Conservation (phyloP, 35 echinoderm and acorn worm genomes). For the Diadema setosum region DNA sequence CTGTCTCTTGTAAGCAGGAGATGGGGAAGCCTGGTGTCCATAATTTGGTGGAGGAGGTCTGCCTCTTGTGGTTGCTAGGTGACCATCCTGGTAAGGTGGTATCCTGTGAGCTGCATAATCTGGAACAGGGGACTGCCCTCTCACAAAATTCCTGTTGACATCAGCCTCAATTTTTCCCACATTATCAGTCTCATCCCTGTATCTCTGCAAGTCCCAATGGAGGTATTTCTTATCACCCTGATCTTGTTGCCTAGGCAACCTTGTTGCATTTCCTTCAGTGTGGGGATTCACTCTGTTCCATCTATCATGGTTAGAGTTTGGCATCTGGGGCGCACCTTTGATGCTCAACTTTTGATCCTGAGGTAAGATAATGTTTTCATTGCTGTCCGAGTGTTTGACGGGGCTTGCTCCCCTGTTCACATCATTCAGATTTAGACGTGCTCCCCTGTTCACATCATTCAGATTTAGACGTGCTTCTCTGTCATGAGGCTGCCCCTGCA, state of each 20-base stretch:
- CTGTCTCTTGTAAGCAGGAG: too few relatives aligned
- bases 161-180: background rate
- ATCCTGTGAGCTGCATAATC: background rate
- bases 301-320: background rate
- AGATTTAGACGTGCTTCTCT: background rate
- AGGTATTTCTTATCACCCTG: background rate
- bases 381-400: background rate
- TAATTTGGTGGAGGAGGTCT: too few relatives aligned
- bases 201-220: background rate
- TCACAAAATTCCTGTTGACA: background rate
- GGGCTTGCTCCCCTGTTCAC: too few relatives aligned
- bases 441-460: too few relatives aligned
- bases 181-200: background rate
- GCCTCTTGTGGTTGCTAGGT: too few relatives aligned
- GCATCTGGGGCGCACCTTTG: background rate
- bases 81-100: background rate
- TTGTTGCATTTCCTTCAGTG: too few relatives aligned
- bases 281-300: background rate
- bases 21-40: too few relatives aligned
- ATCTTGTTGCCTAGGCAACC: background rate
- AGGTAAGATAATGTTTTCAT: background rate
- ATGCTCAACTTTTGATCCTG: background rate
- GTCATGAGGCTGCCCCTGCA: slow-evolving; percentile 4
- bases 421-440: too few relatives aligned
- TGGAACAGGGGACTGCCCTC: background rate